Evolutionary conservation across 2,113 vertebrate genomes (phyloP), one percentile per base, ranked within the genome.

Genomic region (Mohoua ochrocephala): DNA sequence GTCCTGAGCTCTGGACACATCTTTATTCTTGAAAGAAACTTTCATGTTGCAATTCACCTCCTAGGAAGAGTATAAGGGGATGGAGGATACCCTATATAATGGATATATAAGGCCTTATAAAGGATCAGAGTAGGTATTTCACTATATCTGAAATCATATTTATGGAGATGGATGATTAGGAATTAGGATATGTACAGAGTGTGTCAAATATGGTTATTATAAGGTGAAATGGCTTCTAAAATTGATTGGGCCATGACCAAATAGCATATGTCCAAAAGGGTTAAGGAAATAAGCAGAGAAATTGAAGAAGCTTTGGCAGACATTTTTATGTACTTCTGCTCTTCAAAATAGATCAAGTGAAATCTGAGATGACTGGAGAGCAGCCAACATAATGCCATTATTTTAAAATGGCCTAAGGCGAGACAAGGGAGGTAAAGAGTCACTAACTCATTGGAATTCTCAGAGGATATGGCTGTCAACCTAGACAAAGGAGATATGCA

Each of bases 361-460:
- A 95, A 67, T 87, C 67, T 96, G 75, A 67, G 41, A 84, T 89
- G 83, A 56, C 33, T 94, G 67, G 76, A 92, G 31, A 91, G n/a
- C 47, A 71, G 56, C 60, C 88, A 90, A 52, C 39, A 80, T 76
- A 94, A 90, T 77, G 65, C 41, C 65, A 85, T 96, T 96, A 83
- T 85, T 95, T 96, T 93, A 49, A 87, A 95, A 94, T 53, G 89
- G 67, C 49, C 69, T 94, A 96, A 91, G 57, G 52, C 95, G 19
- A 97, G 42, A 88, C 53, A 87, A 83, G 73, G 17, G 65, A 96
- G 50, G 60, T 76, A 86, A 64, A 92, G 96, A 33, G 45, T 91
- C 79, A 80, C 33, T 93, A 65, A 82, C 45, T 94, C 39, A 91
- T 87, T 97, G 89, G 79, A 67, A 95, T 95, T 97, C 89, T 97